Conservation (phyloP, 2,797 vertebrate species). For the Rhincodon typus region DNA sequence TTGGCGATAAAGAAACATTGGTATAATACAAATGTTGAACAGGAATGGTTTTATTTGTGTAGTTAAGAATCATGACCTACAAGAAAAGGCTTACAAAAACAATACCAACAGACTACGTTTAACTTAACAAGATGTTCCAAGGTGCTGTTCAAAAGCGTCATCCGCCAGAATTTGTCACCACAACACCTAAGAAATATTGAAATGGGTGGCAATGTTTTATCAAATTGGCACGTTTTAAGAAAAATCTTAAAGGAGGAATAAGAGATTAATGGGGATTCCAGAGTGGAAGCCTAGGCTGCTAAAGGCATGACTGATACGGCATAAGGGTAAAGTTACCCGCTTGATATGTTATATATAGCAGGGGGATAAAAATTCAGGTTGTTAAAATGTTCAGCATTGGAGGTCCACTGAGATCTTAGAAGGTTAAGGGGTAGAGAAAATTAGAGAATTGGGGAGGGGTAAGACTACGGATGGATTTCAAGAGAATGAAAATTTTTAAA, state of each 20-base stretch:
- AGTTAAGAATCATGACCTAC: neutral
- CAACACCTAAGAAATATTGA: neutral
- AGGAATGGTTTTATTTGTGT: neutral
- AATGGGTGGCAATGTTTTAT: neutral
- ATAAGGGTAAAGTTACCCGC: too few species aligned
- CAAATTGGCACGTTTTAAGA: neutral
- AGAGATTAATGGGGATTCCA: neutral
- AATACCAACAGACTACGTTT: neutral
- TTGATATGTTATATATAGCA: neutral
- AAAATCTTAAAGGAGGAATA: neutral
- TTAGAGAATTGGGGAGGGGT: neutral
- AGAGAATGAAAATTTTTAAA: neutral
- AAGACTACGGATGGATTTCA: neutral
- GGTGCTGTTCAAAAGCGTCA: too few species aligned
- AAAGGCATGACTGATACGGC: neutral
- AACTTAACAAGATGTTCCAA: neutral
- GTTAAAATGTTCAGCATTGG: neutral
- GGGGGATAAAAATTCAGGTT: too few species aligned
- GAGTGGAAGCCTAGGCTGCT: too few species aligned
- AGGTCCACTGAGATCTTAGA: neutral
- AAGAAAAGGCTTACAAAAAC: neutral
- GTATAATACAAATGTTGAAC: neutral
- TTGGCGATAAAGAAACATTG: neutral
- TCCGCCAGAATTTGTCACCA: neutral
- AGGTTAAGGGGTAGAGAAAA: neutral